Conservation (phyloP, 2,888 invertebrate genomes). For the Syrphus vitripennis region DNA sequence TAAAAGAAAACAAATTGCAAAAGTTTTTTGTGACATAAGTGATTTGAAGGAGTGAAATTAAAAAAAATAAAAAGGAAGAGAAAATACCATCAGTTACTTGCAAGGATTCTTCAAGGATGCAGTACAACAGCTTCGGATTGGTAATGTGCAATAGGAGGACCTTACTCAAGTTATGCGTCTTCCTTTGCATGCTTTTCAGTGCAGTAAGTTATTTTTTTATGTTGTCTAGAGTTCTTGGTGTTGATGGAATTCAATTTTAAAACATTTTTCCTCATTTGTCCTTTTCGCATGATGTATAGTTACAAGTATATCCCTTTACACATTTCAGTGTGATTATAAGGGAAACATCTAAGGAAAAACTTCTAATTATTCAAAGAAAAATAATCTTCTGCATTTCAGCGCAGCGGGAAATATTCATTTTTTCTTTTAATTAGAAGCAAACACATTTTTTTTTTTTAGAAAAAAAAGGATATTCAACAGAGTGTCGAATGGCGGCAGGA, state of each 20-base stretch:
- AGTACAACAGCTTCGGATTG: constrained; percentile 48
- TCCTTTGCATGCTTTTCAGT: constrained; percentile 56
- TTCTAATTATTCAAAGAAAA: constrained; percentile 15
- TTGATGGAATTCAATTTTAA: constrained; percentile 4
- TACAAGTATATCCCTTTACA: not conserved
- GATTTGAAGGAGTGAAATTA: constrained; percentile 25
- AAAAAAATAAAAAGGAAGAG: not conserved
- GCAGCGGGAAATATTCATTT: not conserved
- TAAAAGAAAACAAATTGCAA: not conserved
- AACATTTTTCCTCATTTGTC: constrained; percentile 11
- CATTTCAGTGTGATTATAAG: not conserved
- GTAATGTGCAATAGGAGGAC: constrained; percentile 40
- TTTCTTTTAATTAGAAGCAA: constrained; percentile 11
- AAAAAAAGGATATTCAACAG: not conserved
- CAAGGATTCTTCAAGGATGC: constrained; percentile 50
- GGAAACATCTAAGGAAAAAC: not conserved
- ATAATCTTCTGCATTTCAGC: not conserved
- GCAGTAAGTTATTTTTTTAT: constrained; percentile 43
- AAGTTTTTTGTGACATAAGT: constrained; percentile 16
- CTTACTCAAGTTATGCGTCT: constrained; percentile 49
- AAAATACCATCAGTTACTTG: not conserved
- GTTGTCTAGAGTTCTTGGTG: no score
- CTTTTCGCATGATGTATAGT: no score
- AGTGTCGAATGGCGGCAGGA: constrained; percentile 1
- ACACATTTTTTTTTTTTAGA: not conserved